Evolutionary conservation across 2,113 vertebrate genomes (phyloP).

Genomic region (Vidua chalybeata): DNA sequence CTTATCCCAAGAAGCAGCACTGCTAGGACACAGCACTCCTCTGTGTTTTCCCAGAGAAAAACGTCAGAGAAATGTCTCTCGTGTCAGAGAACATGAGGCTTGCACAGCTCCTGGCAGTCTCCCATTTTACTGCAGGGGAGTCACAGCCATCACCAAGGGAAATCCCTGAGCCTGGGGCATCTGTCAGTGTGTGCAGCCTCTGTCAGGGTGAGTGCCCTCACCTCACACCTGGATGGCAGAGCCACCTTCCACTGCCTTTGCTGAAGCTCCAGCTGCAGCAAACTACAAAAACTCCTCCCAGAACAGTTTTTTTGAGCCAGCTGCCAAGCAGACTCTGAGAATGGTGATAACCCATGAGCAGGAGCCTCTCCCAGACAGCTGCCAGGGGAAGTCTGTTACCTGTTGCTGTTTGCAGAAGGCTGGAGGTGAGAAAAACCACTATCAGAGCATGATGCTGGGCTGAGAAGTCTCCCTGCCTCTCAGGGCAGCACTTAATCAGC

Average conservation of each 20-base stretch:
- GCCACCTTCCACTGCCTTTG: neutral
- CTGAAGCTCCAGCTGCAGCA: neutral
- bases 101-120: neutral
- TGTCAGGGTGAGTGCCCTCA: neutral
- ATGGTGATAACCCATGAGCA: accelerated
- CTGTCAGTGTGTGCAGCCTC: neutral
- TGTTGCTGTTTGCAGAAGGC: neutral
- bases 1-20: neutral
- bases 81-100: neutral
- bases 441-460: neutral
- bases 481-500: neutral
- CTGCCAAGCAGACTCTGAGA: neutral
- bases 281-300: neutral
- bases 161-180: neutral
- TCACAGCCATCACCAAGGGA: neutral
- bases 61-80: neutral
- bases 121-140: neutral
- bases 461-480: neutral
- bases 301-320: neutral
- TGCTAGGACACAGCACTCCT: neutral
- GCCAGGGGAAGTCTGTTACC: neutral
- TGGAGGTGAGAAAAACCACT: neutral
- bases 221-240: neutral
- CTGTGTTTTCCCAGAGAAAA: neutral
- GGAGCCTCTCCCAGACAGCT: neutral